Evolutionary conservation across 2,888 invertebrate genomes (phyloP).

Genomic region (Incurvaria masculella): DNA sequence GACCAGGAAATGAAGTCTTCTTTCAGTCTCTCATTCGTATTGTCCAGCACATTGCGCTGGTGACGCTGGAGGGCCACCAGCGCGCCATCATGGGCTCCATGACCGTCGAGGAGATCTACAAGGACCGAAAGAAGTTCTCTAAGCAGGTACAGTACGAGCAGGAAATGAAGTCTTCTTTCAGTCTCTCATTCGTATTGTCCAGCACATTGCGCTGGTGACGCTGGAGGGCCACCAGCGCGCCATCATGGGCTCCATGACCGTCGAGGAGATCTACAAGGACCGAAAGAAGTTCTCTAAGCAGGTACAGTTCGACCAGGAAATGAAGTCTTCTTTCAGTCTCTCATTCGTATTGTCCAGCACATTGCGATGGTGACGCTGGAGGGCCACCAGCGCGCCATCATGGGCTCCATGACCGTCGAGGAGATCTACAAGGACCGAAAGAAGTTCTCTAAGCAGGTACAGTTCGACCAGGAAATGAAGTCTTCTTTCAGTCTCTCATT

Average conservation of each 20-base stretch:
- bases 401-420: constrained; percentile 97
- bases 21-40: too few species aligned
- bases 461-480: too few species aligned
- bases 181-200: too few species aligned
- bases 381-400: constrained; percentile 92
- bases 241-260: constrained; percentile 96
- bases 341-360: too few species aligned
- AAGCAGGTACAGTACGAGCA: constrained; percentile 69
- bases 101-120: constrained; percentile 96
- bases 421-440: constrained; percentile 96
- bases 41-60: constrained; percentile 88
- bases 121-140: constrained; percentile 93
- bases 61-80: constrained; percentile 91
- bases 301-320: too few species aligned
- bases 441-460: constrained; percentile 82
- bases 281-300: constrained; percentile 93
- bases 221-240: constrained; percentile 93
- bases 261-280: constrained; percentile 95
- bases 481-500: too few species aligned
- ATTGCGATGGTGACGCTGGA: constrained; percentile 90
- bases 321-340: too few species aligned
- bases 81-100: constrained; percentile 95
- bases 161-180: too few species aligned
- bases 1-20: too few species aligned
- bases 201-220: constrained; percentile 87